phyloP scores from a whole-genome alignment of 2,113 vertebrate genomes.

The Ictalurus furcatus region DNA sequence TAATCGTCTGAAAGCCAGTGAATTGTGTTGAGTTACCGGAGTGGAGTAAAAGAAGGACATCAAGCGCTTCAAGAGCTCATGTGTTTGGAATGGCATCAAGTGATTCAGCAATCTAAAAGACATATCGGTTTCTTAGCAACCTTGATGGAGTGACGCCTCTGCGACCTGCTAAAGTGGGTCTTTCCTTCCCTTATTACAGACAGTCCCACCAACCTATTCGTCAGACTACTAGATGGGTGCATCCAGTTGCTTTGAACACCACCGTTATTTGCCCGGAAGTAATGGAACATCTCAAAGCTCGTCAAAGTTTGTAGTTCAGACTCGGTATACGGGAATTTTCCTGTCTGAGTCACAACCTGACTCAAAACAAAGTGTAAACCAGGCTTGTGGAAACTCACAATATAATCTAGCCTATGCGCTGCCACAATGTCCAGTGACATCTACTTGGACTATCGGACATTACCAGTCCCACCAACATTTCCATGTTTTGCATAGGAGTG shows the following conservation, averaged over 20 bases:
- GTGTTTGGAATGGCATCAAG: not conserved
- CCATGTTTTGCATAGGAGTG: not conserved
- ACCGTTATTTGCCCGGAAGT: not conserved
- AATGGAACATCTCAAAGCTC: constrained; percentile 1
- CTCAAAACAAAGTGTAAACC: not conserved
- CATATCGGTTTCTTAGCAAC: not conserved
- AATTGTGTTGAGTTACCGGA: not conserved
- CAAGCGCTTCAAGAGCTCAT: not conserved
- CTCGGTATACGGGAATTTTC: constrained; percentile 16
- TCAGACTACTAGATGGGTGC: not conserved
- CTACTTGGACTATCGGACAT: not conserved
- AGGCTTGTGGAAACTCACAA: not conserved
- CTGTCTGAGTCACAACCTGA: not conserved
- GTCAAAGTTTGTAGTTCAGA: constrained; percentile 19
- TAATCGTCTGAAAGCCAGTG: not conserved
- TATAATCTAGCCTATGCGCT: not conserved
- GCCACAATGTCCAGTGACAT: not conserved
- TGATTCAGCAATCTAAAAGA: not conserved
- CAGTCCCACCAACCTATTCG: not conserved
- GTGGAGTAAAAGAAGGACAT: not conserved
- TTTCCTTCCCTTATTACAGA: not conserved
- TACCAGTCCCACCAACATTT: not conserved
- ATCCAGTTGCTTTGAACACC: not conserved
- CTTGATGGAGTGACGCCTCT: not conserved
- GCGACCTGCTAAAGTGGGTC: not conserved